Evolutionary conservation across 1,140 invertebrate genomes (phyloP), one percentile per base, ranked within the genome.

Genomic region (Trichonephila inaurata): DNA sequence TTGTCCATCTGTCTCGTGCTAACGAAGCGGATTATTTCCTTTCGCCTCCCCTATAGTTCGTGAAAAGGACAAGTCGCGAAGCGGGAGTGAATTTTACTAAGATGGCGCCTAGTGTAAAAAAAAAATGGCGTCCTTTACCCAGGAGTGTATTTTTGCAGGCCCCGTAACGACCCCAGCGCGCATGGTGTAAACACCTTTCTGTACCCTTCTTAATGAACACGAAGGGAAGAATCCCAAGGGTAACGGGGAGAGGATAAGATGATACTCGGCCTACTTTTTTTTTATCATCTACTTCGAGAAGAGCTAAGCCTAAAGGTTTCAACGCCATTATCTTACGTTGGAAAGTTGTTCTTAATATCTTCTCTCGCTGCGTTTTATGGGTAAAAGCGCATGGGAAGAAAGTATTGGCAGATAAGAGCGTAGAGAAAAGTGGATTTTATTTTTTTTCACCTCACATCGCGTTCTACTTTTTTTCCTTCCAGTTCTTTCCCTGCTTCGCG

Each of bases 191-290:
- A 92, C 91, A 92, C 91, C 91, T 92, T 87, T 87, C 82, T 92
- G 91, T 92, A 92, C 82, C 82, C 82, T 66, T 24, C 82, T 92
- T 92, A 92, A 92, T 92, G 91, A 92, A 92, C 91, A 92, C 83
- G 91, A 92, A 87, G 83, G 91, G 91, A 28, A 72, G 28, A n/a
- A 82, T 92, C 91, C 77, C 91, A 28, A 21, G 91, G 91, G 91
- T 92, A 92, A 86, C 87, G 91, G 91, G 82, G 91, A 87, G 91
- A 92, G 90, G 90, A 86, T 92, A 92, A 92, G 91, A 92, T 87
- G 91, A 92, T 92, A 72, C 91, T 92, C 61, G 88, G 33, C 88
- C 90, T 91, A 60, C 24, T 91, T 89, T 86, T 92, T 91, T 92
- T 87, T 72, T 92, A 40, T 87, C 64, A 58, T 69, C 83, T 86